phyloP scores from a whole-genome alignment of 2,113 vertebrate genomes.

The Mustela lutreola region DNA sequence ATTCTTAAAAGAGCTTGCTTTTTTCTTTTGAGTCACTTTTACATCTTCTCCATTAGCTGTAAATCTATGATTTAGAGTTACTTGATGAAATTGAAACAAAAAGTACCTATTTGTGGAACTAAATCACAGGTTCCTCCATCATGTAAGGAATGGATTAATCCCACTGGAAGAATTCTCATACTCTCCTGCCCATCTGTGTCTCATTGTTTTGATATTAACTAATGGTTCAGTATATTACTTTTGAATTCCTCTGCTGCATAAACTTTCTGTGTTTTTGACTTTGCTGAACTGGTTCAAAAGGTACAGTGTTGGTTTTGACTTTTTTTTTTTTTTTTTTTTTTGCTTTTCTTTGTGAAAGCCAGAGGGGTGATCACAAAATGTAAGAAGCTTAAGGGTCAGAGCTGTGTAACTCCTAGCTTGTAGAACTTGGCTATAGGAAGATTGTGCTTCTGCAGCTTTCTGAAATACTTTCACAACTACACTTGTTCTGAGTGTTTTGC shows the following conservation, averaged over 20 bases:
- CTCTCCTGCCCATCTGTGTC: background rate
- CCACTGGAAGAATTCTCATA: background rate
- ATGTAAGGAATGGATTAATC: background rate
- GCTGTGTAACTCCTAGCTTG: constrained; percentile 46
- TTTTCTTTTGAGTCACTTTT: background rate
- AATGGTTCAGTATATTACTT: background rate
- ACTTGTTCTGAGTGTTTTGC: constrained; percentile 64
- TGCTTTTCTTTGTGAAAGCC: background rate
- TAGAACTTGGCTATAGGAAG: background rate
- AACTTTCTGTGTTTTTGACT: constrained; percentile 21
- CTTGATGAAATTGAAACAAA: background rate
- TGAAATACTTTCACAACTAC: constrained; percentile 21
- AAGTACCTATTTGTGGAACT: background rate
- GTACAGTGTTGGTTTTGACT: constrained; percentile 60
- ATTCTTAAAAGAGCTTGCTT: background rate
- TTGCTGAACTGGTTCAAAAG: constrained; percentile 65
- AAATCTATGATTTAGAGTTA: constrained; percentile 10
- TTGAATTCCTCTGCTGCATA: background rate
- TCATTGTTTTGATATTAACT: background rate
- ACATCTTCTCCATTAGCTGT: background rate
- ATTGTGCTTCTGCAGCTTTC: constrained; percentile 32
- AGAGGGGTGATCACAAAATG: constrained; percentile 33
- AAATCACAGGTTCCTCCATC: background rate
- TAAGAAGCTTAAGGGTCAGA: background rate
- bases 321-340: constrained; percentile 61